Evolutionary conservation across 2,797 vertebrate genomes (phyloP).

Genomic region (Dendrocincla fuliginosa): DNA sequence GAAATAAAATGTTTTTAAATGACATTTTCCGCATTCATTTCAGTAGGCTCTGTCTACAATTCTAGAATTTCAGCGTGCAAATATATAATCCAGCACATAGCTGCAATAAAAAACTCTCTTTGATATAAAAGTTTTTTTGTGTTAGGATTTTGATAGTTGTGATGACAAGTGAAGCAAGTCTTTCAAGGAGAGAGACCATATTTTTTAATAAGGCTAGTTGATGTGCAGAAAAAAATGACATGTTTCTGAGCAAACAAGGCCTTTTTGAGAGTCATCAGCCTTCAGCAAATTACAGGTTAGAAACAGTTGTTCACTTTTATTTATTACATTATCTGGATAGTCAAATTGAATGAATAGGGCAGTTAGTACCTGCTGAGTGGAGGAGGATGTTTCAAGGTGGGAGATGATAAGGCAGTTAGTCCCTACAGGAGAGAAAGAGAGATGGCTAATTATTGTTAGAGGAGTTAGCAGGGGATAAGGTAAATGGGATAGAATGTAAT

Average conservation of each 20-base stretch:
- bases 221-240: neutral
- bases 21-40: neutral
- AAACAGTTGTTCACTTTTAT: slow-evolving; percentile 14
- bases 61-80: neutral
- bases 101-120: neutral
- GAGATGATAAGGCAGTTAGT: slow-evolving; percentile 23
- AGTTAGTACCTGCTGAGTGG: slow-evolving; percentile 37
- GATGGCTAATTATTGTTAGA: slow-evolving; percentile 43
- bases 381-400: neutral
- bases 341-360: slow-evolving; percentile 12
- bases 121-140: neutral
- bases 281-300: slow-evolving; percentile 28
- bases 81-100: neutral
- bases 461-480: neutral
- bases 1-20: neutral
- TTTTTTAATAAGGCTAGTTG: neutral
- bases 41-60: neutral
- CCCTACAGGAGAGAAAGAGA: slow-evolving; percentile 4
- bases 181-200: accelerated
- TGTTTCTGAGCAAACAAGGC: neutral
- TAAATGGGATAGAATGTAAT: neutral
- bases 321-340: slow-evolving; percentile 29
- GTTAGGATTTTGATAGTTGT: neutral
- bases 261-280: neutral
- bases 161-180: neutral